These are phyloP conservation scores for Xestia ashworthii DNA, from an alignment of 2,888 invertebrate species.

Conservation along the genomic window DNA sequence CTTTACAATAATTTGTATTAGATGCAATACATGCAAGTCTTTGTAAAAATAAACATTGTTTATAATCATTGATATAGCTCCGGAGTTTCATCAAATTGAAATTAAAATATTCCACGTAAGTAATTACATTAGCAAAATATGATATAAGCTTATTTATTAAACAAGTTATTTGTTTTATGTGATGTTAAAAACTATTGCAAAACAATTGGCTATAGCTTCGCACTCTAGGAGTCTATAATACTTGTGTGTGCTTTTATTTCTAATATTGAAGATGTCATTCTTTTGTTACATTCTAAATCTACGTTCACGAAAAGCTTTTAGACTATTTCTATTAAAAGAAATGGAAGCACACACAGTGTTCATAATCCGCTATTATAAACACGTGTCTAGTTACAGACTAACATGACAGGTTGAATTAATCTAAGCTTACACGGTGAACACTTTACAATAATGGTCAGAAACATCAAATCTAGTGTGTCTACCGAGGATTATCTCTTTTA, in stretches of 20 bases:
- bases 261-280: conserved; percentile 55
- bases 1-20: conserved; percentile 80
- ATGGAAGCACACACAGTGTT: conserved; percentile 74
- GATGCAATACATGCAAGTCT: conserved; percentile 83
- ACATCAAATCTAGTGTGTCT: conserved; percentile 84
- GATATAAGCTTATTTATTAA: conserved; percentile 85
- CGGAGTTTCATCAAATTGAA: conserved; percentile 77
- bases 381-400: conserved; percentile 86
- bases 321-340: conserved; percentile 5
- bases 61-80: conserved; percentile 66
- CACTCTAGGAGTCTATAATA: conserved; percentile 86
- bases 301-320: neutral
- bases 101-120: conserved; percentile 76
- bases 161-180: conserved; percentile 80
- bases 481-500: conserved; percentile 81
- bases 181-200: conserved; percentile 89
- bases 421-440: conserved; percentile 89
- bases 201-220: conserved; percentile 89
- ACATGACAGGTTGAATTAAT: conserved; percentile 87
- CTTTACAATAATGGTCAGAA: conserved; percentile 86
- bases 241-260: conserved; percentile 71
- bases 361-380: conserved; percentile 79
- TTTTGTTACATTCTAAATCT: neutral
- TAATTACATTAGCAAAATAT: conserved; percentile 87
- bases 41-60: conserved; percentile 79